Conservation (phyloP, 30 jellyfish, hydroid and myxozoan genomes). For the Aurelia aurita region DNA sequence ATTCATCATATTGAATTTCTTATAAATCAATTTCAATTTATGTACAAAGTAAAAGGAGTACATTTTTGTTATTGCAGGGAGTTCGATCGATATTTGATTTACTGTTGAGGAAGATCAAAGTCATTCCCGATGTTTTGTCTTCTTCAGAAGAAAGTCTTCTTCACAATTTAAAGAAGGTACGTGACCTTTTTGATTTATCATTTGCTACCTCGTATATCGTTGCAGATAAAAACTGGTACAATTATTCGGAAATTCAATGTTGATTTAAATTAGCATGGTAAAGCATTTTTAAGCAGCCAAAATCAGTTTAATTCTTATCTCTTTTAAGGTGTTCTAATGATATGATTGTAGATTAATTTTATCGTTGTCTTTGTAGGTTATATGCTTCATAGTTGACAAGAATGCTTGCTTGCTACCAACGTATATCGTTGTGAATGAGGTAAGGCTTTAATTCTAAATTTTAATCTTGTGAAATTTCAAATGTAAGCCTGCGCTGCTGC, state of each 20-base stretch:
- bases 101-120: constrained; percentile 75
- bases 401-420: constrained; percentile 90
- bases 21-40: too few species aligned
- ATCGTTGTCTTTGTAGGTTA: constrained; percentile 46
- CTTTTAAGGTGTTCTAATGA: too few species aligned
- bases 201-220: not conserved
- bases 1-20: too few species aligned
- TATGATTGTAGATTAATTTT: too few species aligned
- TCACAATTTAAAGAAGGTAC: constrained; percentile 72
- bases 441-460: not conserved
- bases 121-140: constrained; percentile 77
- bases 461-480: too few species aligned
- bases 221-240: too few species aligned
- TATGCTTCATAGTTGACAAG: constrained; percentile 78
- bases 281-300: too few species aligned
- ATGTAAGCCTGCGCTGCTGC: too few species aligned
- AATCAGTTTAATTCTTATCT: too few species aligned
- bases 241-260: too few species aligned
- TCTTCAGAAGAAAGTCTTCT: constrained; percentile 70
- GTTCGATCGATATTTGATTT: constrained; percentile 84
- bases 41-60: too few species aligned
- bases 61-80: constrained; percentile 54
- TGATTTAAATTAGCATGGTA: too few species aligned
- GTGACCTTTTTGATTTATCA: not conserved
- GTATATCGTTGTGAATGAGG: constrained; percentile 91